These are phyloP conservation scores for Ptychobarbus kaznakovi DNA, from an alignment of 2,797 vertebrate species.

Conservation along the genomic window DNA sequence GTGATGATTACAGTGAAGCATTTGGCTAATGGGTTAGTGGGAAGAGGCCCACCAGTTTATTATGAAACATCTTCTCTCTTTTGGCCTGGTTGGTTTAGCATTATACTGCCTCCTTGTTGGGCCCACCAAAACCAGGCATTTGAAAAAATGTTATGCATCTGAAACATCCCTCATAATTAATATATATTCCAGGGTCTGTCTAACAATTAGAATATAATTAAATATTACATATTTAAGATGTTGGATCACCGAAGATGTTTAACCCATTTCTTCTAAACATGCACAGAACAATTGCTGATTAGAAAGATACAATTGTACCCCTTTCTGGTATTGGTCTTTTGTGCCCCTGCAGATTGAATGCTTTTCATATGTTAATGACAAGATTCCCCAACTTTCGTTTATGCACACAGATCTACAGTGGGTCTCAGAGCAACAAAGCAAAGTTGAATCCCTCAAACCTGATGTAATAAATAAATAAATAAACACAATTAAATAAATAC, in stretches of 20 bases:
- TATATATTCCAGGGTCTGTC: constrained; percentile 69
- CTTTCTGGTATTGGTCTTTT: not conserved
- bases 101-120: constrained; percentile 14
- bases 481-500: not conserved
- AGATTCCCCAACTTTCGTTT: not conserved
- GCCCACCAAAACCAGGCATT: not conserved
- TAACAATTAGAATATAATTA: constrained; percentile 66
- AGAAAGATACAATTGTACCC: constrained; percentile 60
- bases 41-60: constrained; percentile 24
- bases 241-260: constrained; percentile 72
- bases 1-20: not conserved
- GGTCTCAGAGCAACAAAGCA: not conserved
- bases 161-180: constrained; percentile 76
- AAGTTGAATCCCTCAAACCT: not conserved
- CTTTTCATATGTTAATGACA: constrained; percentile 1
- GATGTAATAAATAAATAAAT: not conserved
- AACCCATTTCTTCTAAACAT: constrained; percentile 68
- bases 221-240: constrained; percentile 77
- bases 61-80: constrained; percentile 17
- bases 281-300: constrained; percentile 63
- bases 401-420: not conserved
- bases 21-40: constrained; percentile 29
- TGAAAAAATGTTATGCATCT: constrained; percentile 63
- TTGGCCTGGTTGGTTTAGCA: constrained; percentile 20
- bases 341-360: not conserved